Conservation (phyloP, 2,888 invertebrate genomes). For the Lypha dubia region DNA sequence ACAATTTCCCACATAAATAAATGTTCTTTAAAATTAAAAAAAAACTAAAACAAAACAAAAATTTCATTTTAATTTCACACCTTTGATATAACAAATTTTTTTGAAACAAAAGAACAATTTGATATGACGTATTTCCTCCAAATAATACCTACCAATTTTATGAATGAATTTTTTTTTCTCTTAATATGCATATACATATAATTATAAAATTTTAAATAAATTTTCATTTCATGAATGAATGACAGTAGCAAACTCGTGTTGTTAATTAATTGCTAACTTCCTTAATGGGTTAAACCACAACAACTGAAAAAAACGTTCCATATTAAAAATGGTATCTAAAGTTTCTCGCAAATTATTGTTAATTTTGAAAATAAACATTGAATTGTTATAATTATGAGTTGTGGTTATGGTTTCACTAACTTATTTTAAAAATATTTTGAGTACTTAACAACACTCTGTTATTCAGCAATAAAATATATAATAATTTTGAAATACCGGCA, state of each 20-base stretch:
- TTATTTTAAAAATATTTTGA: constrained; percentile 10
- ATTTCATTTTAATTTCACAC: constrained; percentile 46
- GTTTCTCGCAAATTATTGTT: constrained; percentile 19
- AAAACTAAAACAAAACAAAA: constrained; percentile 10
- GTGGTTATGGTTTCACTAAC: background rate
- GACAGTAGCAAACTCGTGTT: background rate
- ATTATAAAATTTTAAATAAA: constrained; percentile 13
- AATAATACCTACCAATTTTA: constrained; percentile 18
- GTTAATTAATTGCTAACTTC: constrained; percentile 51
- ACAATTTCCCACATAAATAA: constrained; percentile 43
- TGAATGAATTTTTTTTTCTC: constrained; percentile 50
- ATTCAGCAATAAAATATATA: background rate
- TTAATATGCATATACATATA: background rate
- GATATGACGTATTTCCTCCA: constrained; percentile 55
- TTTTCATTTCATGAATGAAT: constrained; percentile 34
- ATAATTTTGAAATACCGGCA: no score
- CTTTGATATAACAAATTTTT: constrained; percentile 38
- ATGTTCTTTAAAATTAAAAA: constrained; percentile 5
- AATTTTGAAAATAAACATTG: constrained; percentile 50
- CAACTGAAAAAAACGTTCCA: background rate
- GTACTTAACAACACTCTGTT: background rate
- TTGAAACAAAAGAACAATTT: constrained; percentile 48
- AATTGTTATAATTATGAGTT: constrained; percentile 5
- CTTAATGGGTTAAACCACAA: constrained; percentile 26
- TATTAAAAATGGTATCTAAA: constrained; percentile 13